A percentile compares a stretch with the other conserved stretches of the same genome.
These are phyloP conservation scores for Alauda arvensis DNA, from an alignment of 2,797 vertebrate species.

Conservation along the genomic window DNA sequence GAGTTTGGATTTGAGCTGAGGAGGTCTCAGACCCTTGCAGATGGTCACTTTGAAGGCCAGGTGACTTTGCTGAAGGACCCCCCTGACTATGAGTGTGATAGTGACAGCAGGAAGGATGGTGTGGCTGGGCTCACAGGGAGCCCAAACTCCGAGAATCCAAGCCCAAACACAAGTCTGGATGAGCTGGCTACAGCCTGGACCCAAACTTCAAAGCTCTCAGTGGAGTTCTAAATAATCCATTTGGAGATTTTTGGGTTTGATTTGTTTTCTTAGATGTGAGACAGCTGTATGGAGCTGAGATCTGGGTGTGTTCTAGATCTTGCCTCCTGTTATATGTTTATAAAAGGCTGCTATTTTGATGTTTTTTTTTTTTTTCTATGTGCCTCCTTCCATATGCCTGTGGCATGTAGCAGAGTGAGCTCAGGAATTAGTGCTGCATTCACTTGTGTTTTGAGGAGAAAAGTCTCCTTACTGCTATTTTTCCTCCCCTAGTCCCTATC, in stretches of 20 bases:
- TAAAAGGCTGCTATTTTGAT: neutral
- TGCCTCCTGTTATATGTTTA: neutral
- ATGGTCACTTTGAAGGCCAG: neutral
- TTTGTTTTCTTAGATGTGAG: neutral
- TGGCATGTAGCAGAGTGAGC: neutral
- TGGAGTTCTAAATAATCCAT: neutral
- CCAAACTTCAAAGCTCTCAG: neutral
- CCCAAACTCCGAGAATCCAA: neutral
- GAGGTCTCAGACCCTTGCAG: neutral
- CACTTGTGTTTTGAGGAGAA: neutral
- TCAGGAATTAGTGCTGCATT: neutral
- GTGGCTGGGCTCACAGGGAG: neutral
- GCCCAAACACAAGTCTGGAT: neutral
- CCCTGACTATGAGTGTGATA: accelerated
- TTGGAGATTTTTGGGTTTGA: neutral
- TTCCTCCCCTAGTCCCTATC: accelerated
- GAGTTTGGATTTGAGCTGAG: neutral
- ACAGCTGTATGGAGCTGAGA: neutral
- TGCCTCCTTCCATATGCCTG: neutral
- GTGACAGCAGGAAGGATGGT: neutral
- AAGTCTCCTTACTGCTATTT: neutral
- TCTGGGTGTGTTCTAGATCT: neutral
- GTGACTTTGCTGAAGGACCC: neutral
- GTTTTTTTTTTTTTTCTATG: neutral
- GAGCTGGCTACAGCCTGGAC: neutral